Conservation (phyloP, 1,140 invertebrate genomes). For the Linepithema humile region DNA sequence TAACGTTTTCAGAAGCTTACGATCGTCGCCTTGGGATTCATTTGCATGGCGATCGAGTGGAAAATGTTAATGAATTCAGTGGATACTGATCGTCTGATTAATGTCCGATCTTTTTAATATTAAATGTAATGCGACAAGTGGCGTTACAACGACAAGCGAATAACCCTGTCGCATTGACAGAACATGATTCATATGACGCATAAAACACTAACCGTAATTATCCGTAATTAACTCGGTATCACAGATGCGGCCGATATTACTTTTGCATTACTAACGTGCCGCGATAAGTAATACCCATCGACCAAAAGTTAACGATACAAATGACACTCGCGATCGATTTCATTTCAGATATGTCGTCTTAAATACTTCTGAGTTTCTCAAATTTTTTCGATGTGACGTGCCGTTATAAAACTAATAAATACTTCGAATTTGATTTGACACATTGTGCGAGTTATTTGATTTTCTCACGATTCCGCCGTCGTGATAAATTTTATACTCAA, state of each 20-base stretch:
- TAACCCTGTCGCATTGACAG: background rate
- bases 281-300: background rate
- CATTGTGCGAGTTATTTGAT: too few species aligned
- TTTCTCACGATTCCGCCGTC: too few species aligned
- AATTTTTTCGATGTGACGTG: too few species aligned
- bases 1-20: constrained; percentile 40
- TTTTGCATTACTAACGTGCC: background rate
- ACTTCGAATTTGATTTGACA: too few species aligned
- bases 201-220: background rate
- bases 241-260: background rate
- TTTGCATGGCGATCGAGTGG: background rate
- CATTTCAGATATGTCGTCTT: background rate
- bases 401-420: too few species aligned
- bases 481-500: too few species aligned
- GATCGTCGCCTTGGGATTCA: constrained; percentile 37
- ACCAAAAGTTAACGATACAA: background rate
- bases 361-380: background rate
- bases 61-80: constrained; percentile 55
- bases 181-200: background rate
- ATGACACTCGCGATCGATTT: background rate
- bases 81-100: constrained; percentile 9
- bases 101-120: background rate
- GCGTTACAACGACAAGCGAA: background rate
- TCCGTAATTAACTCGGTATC: background rate
- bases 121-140: constrained; percentile 18